phyloP scores from a whole-genome alignment of 2,888 invertebrate species.

The Drosophila parthenogenetica region DNA sequence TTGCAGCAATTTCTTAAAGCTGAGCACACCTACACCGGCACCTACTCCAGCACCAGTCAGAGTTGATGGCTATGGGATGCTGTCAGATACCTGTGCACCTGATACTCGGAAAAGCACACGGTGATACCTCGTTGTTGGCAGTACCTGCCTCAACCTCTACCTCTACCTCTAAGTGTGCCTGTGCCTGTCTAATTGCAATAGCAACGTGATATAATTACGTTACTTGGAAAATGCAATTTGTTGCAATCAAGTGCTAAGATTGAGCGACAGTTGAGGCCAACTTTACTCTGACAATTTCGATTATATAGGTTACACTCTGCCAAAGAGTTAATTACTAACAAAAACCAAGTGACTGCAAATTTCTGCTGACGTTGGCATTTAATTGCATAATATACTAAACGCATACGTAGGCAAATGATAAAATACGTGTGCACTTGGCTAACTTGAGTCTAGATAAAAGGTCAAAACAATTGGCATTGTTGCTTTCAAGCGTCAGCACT shows the following conservation, averaged over 20 bases:
- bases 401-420: neutral
- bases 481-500: conserved; percentile 22
- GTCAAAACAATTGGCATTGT: conserved; percentile 35
- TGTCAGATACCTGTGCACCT: conserved; percentile 1
- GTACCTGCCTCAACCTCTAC: neutral
- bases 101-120: conserved; percentile 7
- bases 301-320: conserved; percentile 24
- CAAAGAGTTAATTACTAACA: conserved; percentile 47
- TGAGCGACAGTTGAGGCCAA: conserved; percentile 28
- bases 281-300: conserved; percentile 35
- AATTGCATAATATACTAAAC: no score
- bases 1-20: conserved; percentile 53
- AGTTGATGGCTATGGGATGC: conserved; percentile 10
- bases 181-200: conserved; percentile 62
- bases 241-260: conserved; percentile 57
- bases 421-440: neutral
- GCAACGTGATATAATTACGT: conserved; percentile 69
- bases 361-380: conserved; percentile 1
- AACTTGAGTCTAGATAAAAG: neutral
- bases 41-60: conserved; percentile 30
- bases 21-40: conserved; percentile 17
- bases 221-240: conserved; percentile 67
- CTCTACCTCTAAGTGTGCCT: neutral
- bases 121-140: neutral
- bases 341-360: conserved; percentile 7